These are phyloP conservation scores for Thalassarche chlororhynchos DNA, from an alignment of 2,113 vertebrate species.

Conservation along the genomic window DNA sequence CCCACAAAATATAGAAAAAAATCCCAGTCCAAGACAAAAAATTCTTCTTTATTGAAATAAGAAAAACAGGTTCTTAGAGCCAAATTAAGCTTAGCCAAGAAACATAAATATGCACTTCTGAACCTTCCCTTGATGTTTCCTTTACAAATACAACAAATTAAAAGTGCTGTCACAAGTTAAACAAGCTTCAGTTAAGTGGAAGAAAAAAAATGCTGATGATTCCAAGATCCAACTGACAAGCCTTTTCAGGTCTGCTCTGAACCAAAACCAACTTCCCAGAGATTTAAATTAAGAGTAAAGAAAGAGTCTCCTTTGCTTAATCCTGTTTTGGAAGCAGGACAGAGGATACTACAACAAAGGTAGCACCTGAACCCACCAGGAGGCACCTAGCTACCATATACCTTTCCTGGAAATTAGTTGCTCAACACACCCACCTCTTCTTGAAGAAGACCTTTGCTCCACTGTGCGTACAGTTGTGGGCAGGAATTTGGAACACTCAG, in stretches of 20 bases:
- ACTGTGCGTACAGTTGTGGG: neutral
- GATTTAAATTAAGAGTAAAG: neutral
- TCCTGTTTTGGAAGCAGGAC: neutral
- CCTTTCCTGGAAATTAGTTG: neutral
- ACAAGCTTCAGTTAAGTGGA: neutral
- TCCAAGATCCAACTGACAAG: neutral
- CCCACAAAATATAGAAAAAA: rapidly evolving
- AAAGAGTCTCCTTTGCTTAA: neutral
- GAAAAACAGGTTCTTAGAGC: neutral
- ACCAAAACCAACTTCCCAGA: neutral
- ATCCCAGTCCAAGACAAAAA: neutral
- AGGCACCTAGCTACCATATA: neutral
- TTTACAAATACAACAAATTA: neutral
- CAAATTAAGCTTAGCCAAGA: neutral
- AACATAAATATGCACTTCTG: conserved; percentile 10
- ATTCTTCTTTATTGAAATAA: neutral
- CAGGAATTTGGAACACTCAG: neutral
- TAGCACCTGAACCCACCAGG: neutral
- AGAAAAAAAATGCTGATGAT: neutral
- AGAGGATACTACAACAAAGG: neutral
- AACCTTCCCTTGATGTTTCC: neutral
- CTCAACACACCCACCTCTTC: neutral
- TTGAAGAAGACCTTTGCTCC: neutral
- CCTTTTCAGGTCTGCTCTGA: conserved; percentile 15
- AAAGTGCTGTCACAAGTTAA: neutral